Evolutionary conservation across 2,888 invertebrate genomes (phyloP).

Genomic region (Ecliptopera silaceata): DNA sequence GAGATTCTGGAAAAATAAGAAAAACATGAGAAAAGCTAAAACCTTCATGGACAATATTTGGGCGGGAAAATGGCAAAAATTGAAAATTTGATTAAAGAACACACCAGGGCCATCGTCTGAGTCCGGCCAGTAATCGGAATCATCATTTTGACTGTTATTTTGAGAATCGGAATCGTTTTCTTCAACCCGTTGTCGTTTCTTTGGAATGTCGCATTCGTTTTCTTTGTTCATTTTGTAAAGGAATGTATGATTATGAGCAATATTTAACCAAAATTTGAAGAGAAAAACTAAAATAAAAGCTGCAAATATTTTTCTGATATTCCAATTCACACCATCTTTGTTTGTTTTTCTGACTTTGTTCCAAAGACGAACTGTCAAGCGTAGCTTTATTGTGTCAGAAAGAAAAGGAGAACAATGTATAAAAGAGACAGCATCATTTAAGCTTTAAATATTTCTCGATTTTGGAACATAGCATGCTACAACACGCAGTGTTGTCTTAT

Average conservation of each 20-base stretch:
- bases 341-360: conserved; percentile 23
- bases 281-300: conserved; percentile 2
- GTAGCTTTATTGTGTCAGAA: background rate
- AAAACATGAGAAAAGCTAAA: background rate
- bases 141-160: conserved; percentile 52
- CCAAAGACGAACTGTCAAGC: background rate
- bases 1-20: conserved; percentile 77
- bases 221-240: conserved; percentile 63
- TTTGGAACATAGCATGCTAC: too few relatives aligned
- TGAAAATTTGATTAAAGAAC: conserved; percentile 13
- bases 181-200: conserved; percentile 64
- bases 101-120: conserved; percentile 65
- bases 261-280: background rate
- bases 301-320: background rate
- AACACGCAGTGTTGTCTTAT: too few relatives aligned
- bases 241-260: conserved; percentile 16
- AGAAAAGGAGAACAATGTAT: background rate
- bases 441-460: background rate
- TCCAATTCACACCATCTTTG: conserved; percentile 12
- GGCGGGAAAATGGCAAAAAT: background rate
- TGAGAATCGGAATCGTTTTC: conserved; percentile 57
- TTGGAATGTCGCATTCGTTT: conserved; percentile 55
- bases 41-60: background rate
- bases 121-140: conserved; percentile 73
- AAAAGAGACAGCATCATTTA: background rate